phyloP scores from a whole-genome alignment of 2,888 invertebrate species.

The Ormyrus nitidulus region DNA sequence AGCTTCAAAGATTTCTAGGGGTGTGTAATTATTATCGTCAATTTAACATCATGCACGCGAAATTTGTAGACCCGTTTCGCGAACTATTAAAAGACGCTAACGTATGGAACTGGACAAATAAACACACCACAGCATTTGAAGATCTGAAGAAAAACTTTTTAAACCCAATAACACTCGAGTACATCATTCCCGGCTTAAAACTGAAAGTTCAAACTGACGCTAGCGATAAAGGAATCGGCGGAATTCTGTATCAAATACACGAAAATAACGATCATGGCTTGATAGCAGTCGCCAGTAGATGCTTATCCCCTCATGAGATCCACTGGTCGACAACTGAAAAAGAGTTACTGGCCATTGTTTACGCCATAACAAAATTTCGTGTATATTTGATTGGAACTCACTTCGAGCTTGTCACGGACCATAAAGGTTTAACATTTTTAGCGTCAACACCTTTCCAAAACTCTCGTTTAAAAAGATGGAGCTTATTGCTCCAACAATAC shows the following conservation, averaged over 20 bases:
- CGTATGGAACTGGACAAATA: neutral
- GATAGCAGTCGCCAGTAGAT: constrained; percentile 60
- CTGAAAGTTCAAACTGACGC: constrained; percentile 55
- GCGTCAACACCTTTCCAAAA: constrained; percentile 53
- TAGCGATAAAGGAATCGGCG: constrained; percentile 51
- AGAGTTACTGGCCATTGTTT: constrained; percentile 62
- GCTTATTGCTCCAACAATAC: too few relatives aligned
- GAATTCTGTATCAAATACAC: constrained; percentile 52
- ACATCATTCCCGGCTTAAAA: neutral
- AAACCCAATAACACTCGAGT: neutral
- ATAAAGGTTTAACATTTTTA: constrained; percentile 62
- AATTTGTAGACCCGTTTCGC: neutral
- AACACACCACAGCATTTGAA: neutral
- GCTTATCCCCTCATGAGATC: constrained; percentile 55
- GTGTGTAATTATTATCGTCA: constrained; percentile 50
- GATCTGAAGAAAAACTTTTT: neutral
- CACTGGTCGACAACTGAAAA: constrained; percentile 62
- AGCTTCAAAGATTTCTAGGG: constrained; percentile 58
- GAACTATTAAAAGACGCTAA: neutral
- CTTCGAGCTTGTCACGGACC: constrained; percentile 63
- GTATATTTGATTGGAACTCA: constrained; percentile 58
- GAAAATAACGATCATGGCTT: constrained; percentile 42
- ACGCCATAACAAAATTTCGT: constrained; percentile 56
- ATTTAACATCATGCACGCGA: neutral
- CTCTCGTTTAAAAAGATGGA: too few relatives aligned